Evolutionary conservation across 2,888 invertebrate genomes (phyloP), one percentile per base, ranked within the genome.

Genomic region (Pristionchus exspectatus): DNA sequence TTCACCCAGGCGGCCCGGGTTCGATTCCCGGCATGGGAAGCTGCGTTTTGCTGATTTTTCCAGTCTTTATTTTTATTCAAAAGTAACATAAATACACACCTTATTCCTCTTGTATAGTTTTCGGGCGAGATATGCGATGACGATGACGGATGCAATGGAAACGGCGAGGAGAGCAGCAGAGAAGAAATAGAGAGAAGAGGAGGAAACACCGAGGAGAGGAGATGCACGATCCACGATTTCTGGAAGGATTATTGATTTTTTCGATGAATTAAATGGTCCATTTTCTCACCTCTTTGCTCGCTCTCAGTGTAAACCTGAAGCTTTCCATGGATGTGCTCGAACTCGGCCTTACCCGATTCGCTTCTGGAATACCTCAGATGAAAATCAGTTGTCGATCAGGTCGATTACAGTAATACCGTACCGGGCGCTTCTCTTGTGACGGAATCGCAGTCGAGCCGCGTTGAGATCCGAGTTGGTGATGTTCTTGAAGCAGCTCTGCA

Each of bases 1-100:
- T 93, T 93, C 93, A 93, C 93, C 94, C 93, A 93, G 92, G 92
- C 93, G 93, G 93, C 93, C 93, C 93, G 94, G 93, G 93, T 93
- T 93, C 94, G 93, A 94, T 93, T 94, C 93, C 94, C 93, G 94
- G 93, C 93, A 93, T 93, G 92, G 93, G 92, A 93, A 93, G 84
- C 14, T 27, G 16, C 54, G 2, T 21, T 84, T 84, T 54, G 84
- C 56, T 2, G 16, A 12, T 56, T 84, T 84, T 84, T 93, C 93
- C 92, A 93, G 92, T 77, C 89, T 91, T 92, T 92, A 30, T 21
- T 21, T 84, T 84, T 44, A 3, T 38, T 38, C 38, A 38, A 38
- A 38, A 3, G 38, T 33, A 72, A 72, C 33, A 5, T 27, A 18
- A 33, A 56, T 50, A 30, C 12, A 27, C 3, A 88, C 88, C 88